These are phyloP conservation scores for Drosophila diplacantha DNA, from an alignment of 2,888 invertebrate genomes.

Conservation along the genomic window DNA sequence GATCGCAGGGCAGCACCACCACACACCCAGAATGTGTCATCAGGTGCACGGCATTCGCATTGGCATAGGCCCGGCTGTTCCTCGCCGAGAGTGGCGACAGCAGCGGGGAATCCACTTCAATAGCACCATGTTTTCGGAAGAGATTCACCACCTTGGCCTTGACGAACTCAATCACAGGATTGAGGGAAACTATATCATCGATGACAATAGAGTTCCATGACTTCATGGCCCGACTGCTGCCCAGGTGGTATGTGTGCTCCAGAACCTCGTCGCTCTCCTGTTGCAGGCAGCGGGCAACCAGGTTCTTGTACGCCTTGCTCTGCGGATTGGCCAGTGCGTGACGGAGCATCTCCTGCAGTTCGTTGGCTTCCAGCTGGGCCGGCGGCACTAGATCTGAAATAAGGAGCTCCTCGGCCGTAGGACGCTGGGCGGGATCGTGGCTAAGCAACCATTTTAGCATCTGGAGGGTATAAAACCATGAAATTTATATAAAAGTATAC, in stretches of 20 bases:
- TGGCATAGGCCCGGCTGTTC: conserved; percentile 70
- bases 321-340: conserved; percentile 90
- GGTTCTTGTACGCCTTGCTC: conserved; percentile 86
- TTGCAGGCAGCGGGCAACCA: conserved; percentile 79
- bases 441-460: conserved; percentile 86
- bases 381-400: conserved; percentile 91
- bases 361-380: conserved; percentile 90
- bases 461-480: conserved; percentile 6
- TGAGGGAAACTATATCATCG: conserved; percentile 77
- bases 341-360: conserved; percentile 88
- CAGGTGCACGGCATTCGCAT: conserved; percentile 81
- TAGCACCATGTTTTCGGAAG: conserved; percentile 88
- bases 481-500: not conserved
- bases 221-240: conserved; percentile 73
- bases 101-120: conserved; percentile 87
- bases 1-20: conserved; percentile 90
- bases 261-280: conserved; percentile 76
- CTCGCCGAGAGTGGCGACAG: conserved; percentile 85
- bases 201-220: conserved; percentile 72
- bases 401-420: conserved; percentile 90
- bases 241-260: conserved; percentile 90
- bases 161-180: conserved; percentile 77
- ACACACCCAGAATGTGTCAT: conserved; percentile 93
- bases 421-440: conserved; percentile 90
- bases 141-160: conserved; percentile 79